Evolutionary conservation across 2,888 invertebrate species (phyloP).

Genomic region (Plagiodera versicolora): DNA sequence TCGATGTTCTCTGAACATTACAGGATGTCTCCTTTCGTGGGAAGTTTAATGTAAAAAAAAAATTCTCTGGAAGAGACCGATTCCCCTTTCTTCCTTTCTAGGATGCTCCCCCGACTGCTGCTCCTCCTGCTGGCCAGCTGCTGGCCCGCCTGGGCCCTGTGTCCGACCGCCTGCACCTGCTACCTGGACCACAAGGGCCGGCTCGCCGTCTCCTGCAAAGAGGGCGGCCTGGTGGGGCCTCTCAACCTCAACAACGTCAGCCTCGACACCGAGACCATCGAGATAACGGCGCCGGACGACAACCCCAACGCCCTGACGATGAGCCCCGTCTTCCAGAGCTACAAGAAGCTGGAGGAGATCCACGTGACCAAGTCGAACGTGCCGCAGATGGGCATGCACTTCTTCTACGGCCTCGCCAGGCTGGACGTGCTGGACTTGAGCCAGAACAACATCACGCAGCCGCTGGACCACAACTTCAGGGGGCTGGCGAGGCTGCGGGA

Average conservation of each 20-base stretch:
- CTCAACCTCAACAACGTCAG: slow-evolving; percentile 66
- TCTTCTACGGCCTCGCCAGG: slow-evolving; percentile 72
- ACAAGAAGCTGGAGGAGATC: slow-evolving; percentile 66
- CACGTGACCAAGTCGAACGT: slow-evolving; percentile 77
- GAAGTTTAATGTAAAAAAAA: too few species aligned
- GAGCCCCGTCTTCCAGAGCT: slow-evolving; percentile 67
- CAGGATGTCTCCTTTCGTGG: too few species aligned
- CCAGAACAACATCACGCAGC: slow-evolving; percentile 74
- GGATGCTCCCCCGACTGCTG: slow-evolving; percentile 34
- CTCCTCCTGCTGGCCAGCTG: slow-evolving; percentile 24
- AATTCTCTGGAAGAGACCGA: too few species aligned
- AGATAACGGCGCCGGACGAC: slow-evolving; percentile 67
- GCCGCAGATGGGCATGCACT: slow-evolving; percentile 76
- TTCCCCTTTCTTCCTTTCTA: slow-evolving; percentile 40
- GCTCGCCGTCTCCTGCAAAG: slow-evolving; percentile 61
- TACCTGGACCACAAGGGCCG: slow-evolving; percentile 62
- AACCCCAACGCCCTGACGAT: slow-evolving; percentile 68
- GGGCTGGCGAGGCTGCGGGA: slow-evolving; percentile 72
- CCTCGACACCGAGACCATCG: slow-evolving; percentile 62
- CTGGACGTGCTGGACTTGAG: slow-evolving; percentile 68
- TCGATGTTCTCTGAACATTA: too few species aligned
- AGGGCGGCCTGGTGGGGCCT: slow-evolving; percentile 64
- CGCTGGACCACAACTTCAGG: slow-evolving; percentile 73
- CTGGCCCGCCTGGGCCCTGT: slow-evolving; percentile 47
- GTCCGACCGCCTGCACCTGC: slow-evolving; percentile 68